phyloP scores from a whole-genome alignment of 1,140 invertebrate genomes.

The Gyrodactylus bullatarudis region DNA sequence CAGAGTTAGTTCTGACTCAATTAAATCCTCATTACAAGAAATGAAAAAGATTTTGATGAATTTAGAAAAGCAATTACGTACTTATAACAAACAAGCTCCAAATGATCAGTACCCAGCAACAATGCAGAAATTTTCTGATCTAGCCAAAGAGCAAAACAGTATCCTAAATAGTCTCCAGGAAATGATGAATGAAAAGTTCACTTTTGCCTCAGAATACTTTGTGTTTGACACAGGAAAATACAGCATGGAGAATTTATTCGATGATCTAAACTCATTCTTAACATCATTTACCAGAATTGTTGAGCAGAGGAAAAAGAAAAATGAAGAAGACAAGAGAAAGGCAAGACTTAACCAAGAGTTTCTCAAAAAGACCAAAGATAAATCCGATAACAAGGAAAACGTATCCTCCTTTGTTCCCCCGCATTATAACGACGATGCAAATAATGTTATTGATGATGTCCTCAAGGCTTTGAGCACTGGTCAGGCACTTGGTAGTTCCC shows the following conservation, averaged over 20 bases:
- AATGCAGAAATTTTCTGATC: constrained; percentile 15
- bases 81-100: neutral
- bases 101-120: neutral
- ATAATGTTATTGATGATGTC: constrained; percentile 1
- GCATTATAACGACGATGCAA: neutral
- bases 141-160: constrained; percentile 47
- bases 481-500: neutral
- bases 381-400: neutral
- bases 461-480: neutral
- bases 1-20: constrained; percentile 11
- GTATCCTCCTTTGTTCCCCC: neutral
- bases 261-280: constrained; percentile 70
- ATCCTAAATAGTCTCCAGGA: constrained; percentile 60
- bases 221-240: constrained; percentile 72
- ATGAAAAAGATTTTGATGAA: constrained; percentile 5
- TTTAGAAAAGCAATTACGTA: constrained; percentile 11
- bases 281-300: constrained; percentile 32
- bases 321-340: neutral
- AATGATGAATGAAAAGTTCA: constrained; percentile 55
- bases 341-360: neutral
- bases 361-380: neutral
- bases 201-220: constrained; percentile 51
- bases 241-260: constrained; percentile 70
- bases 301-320: neutral
- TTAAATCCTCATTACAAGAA: neutral